Evolutionary conservation across 2,113 vertebrate species (phyloP).

Genomic region (Lagopus muta): DNA sequence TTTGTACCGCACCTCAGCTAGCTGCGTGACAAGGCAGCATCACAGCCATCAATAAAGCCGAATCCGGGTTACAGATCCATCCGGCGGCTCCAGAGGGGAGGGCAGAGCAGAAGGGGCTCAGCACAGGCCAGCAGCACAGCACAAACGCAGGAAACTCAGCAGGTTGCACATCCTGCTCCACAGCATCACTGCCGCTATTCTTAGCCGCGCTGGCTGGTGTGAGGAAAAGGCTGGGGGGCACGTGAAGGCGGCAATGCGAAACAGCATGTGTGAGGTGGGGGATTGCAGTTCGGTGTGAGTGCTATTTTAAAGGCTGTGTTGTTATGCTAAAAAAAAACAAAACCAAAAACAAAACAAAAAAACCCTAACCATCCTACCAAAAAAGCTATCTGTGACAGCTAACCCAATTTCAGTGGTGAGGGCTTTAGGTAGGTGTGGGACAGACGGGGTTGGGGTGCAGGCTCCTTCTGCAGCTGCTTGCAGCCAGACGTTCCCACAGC

Average conservation of each 20-base stretch:
- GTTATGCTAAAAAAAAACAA: too few species aligned
- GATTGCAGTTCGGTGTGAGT: background rate
- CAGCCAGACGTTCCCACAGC: background rate
- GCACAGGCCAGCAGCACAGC: background rate
- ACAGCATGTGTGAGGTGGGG: background rate
- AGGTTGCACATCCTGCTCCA: constrained; percentile 62
- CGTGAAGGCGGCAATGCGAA: background rate
- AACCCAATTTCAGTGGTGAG: background rate
- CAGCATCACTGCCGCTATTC: constrained; percentile 4
- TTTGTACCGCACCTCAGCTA: background rate
- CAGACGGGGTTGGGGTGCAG: background rate
- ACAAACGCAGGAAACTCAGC: constrained; percentile 66
- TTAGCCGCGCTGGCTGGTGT: constrained; percentile 6
- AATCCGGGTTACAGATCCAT: background rate
- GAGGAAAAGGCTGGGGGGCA: background rate
- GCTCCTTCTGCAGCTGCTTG: background rate
- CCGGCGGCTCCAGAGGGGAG: background rate
- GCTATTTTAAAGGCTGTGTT: background rate
- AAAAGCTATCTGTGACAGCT: background rate
- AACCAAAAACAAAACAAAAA: too few species aligned
- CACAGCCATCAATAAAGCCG: background rate
- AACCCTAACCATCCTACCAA: too few species aligned
- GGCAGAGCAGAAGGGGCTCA: background rate
- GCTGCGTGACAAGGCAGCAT: background rate
- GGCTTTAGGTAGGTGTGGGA: background rate